These are phyloP conservation scores for Eledone cirrhosa DNA, from an alignment of 2,888 invertebrate species.

Conservation along the genomic window DNA sequence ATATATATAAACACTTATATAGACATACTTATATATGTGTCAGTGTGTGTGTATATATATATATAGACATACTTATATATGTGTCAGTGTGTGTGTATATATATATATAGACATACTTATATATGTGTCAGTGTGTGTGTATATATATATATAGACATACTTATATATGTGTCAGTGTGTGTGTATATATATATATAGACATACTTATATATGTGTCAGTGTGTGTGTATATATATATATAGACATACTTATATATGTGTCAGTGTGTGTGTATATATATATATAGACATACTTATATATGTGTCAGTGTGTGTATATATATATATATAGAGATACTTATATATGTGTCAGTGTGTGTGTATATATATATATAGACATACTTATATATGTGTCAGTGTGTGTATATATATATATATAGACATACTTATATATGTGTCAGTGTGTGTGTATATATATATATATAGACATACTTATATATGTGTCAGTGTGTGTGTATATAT, in stretches of 20 bases:
- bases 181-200: neutral
- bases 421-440: neutral
- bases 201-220: neutral
- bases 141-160: too few species aligned
- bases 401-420: neutral
- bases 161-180: neutral
- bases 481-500: too few species aligned
- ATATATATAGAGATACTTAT: too few species aligned
- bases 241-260: neutral
- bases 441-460: neutral
- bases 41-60: too few species aligned
- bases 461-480: neutral
- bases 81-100: too few species aligned
- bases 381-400: neutral
- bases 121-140: too few species aligned
- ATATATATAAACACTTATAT: too few species aligned
- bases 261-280: neutral
- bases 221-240: neutral
- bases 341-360: neutral
- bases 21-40: too few species aligned
- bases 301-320: neutral
- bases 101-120: too few species aligned
- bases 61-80: too few species aligned
- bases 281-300: neutral
- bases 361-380: neutral